These are phyloP conservation scores for Hesperia comma DNA, from an alignment of 2,888 invertebrate species.

Conservation along the genomic window DNA sequence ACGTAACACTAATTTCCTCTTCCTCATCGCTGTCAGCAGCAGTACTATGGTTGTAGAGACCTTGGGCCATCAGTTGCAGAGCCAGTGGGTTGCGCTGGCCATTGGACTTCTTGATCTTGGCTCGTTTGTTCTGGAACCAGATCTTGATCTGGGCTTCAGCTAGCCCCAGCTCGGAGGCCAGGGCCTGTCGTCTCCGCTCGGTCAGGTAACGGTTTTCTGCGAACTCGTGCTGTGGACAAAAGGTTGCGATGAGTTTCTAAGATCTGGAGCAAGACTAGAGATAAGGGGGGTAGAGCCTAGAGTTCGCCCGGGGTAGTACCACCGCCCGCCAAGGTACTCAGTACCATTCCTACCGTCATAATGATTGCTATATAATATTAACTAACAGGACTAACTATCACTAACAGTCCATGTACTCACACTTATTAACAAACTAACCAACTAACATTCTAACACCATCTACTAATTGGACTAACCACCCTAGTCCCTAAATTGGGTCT, in stretches of 20 bases:
- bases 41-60: slow-evolving; percentile 92
- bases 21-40: slow-evolving; percentile 51
- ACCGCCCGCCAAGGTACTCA: no score
- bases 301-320: no score
- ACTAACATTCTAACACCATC: no score
- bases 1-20: slow-evolving; percentile 46
- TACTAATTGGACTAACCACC: no score
- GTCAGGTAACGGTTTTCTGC: slow-evolving; percentile 96
- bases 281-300: no score
- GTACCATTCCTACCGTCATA: no score
- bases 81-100: slow-evolving; percentile 94
- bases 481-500: no score
- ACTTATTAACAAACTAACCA: no score
- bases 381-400: no score
- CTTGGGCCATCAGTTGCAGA: slow-evolving; percentile 96
- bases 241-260: not conserved
- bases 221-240: slow-evolving; percentile 89
- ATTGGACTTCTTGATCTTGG: slow-evolving; percentile 96
- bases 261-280: no score
- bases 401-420: no score
- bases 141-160: slow-evolving; percentile 99
- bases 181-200: slow-evolving; percentile 93
- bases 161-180: slow-evolving; percentile 95
- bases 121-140: slow-evolving; percentile 98
- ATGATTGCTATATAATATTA: no score